Base-by-base conservation (phyloP, 2,797 vertebrate species). In the Takifugu rubripes region DNA sequence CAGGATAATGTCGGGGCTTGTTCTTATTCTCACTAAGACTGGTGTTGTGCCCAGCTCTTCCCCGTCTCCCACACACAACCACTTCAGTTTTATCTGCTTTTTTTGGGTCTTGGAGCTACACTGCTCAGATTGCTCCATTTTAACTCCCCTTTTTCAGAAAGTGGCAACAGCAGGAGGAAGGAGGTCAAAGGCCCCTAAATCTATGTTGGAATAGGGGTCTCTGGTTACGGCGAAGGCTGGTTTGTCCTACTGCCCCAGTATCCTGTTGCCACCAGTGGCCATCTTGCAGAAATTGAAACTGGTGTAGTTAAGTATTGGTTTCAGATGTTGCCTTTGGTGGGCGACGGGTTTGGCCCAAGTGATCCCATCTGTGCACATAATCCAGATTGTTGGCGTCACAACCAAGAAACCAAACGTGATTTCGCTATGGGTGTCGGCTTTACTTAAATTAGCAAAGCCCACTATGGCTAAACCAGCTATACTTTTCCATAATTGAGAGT, bases 171-270 rank as follows among this genome's bases (percentile, higher is more conserved):
- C 47, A 63, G 65, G 59, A 50, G 47, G 16, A 48, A 44, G 31
- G 52, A 71, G 77, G 77, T 86, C 71, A 84, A 64, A 84, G 61
- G 68, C 52, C 43, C 33, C 40, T 42, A 67, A 48, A 9, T 72
- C 78, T 60, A 44, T 53, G 57, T 66, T 51, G 47, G 52, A 57
- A 49, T 26, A 43, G 59, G 31, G 43, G 56, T 52, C 64, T 84
- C 68, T 70, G 60, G 76, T 87, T 86, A 78, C 83, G 69, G 44
- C 61, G 67, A 46, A 56, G 21, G 48, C 52, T 43, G 51, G 61
- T 25, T 55, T 83, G 83, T 61, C 84, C 85, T 58, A 77, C 78
- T 87, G 77, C 77, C 76, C 84, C 52, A 80, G 68, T 81, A 55
- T 78, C 68, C 54, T 61, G 10, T 40, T 57, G 29, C 56, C 52